phyloP scores from a whole-genome alignment of 23 tunicate genomes.

The Oikopleura albicans region DNA sequence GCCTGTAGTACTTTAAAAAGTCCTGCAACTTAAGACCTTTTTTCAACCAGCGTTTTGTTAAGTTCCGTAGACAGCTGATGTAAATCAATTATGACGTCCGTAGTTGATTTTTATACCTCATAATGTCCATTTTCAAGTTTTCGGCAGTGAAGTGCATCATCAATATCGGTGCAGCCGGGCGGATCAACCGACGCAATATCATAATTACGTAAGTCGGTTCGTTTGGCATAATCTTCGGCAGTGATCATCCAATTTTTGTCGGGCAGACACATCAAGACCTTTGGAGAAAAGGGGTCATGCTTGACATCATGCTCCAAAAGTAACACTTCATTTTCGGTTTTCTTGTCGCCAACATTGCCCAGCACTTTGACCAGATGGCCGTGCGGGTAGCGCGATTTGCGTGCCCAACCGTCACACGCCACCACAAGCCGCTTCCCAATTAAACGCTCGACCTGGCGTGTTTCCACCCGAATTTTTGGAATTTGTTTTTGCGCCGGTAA shows the following conservation, averaged over 20 bases:
- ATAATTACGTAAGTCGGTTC: conserved; percentile 46
- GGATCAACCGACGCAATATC: conserved; percentile 92
- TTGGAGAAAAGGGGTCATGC: conserved; percentile 91
- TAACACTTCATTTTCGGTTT: conserved; percentile 83
- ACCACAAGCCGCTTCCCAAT: conserved; percentile 65
- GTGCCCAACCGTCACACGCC: conserved; percentile 77
- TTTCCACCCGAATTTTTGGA: conserved; percentile 73
- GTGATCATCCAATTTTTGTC: conserved; percentile 60
- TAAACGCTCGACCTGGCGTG: conserved; percentile 57
- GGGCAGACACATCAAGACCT: conserved; percentile 77
- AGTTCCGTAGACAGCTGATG: too few relatives aligned
- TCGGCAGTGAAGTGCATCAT: conserved; percentile 67
- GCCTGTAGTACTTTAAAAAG: too few relatives aligned
- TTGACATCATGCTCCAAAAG: conserved; percentile 81
- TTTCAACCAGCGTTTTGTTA: too few relatives aligned
- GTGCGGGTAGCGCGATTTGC: conserved; percentile 82
- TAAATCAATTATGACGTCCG: too few relatives aligned
- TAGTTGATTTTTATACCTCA: too few relatives aligned
- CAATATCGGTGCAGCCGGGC: conserved; percentile 98
- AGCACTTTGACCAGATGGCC: conserved; percentile 90
- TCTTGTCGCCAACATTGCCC: conserved; percentile 81
- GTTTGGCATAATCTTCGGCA: conserved; percentile 28
- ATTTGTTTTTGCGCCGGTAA: conserved; percentile 71
- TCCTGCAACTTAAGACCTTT: too few relatives aligned
- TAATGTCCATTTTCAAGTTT: conserved; percentile 28